These are phyloP conservation scores for Erythrocercus mccallii DNA, from an alignment of 2,113 vertebrate genomes.

Conservation along the genomic window DNA sequence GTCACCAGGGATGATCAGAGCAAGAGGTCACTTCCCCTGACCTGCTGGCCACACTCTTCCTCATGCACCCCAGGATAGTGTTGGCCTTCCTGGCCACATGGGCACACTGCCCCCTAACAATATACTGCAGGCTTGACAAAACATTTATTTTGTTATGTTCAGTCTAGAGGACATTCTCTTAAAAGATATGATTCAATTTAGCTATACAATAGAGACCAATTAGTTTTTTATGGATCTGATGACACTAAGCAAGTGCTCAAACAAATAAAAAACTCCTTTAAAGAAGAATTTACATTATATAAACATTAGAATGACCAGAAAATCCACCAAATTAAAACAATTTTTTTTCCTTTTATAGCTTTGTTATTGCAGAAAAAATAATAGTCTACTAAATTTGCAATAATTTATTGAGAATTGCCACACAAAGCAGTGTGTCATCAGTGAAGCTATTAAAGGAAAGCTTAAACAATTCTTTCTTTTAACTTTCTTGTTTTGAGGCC, in stretches of 20 bases:
- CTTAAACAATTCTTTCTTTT: neutral
- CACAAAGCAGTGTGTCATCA: neutral
- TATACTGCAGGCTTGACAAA: neutral
- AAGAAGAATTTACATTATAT: neutral
- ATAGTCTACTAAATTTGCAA: neutral
- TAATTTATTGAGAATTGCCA: neutral
- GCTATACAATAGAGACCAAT: neutral
- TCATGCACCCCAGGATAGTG: too few relatives aligned
- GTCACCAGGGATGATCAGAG: neutral
- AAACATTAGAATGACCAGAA: neutral
- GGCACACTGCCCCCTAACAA: rapidly evolving
- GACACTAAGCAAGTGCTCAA: neutral
- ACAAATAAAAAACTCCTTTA: neutral
- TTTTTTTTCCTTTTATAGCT: neutral
- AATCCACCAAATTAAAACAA: neutral
- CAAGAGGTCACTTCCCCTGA: too few relatives aligned
- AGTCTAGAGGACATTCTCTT: neutral
- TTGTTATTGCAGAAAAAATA: neutral
- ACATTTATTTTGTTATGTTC: neutral
- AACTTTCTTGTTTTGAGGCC: neutral
- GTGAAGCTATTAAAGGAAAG: neutral
- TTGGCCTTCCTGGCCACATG: neutral
- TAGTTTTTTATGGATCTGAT: neutral
- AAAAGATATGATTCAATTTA: neutral
- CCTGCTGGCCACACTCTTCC: neutral